Conservation (phyloP, 2,888 invertebrate species). For the Minunthozetes semirufus region DNA sequence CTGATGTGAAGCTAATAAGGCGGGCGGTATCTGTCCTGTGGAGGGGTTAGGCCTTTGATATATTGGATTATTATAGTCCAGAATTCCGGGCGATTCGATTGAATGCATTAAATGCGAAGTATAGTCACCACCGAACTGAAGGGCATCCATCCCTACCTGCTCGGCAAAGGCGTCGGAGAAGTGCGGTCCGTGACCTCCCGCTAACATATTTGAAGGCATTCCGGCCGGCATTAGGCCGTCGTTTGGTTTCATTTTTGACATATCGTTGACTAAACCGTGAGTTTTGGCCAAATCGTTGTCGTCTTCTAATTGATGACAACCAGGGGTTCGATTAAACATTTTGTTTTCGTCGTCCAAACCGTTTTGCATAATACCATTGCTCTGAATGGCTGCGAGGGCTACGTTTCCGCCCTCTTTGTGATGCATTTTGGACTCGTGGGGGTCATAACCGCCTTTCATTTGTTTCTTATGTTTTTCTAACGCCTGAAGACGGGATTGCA, state of each 20-base stretch:
- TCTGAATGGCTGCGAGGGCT: constrained; percentile 11
- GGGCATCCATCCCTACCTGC: constrained; percentile 48
- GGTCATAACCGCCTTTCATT: constrained; percentile 55
- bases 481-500: constrained; percentile 49
- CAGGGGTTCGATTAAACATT: constrained; percentile 62
- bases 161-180: constrained; percentile 48
- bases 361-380: constrained; percentile 53
- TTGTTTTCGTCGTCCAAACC: constrained; percentile 74
- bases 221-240: constrained; percentile 46
- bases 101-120: constrained; percentile 47
- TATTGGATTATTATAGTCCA: constrained; percentile 46
- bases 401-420: constrained; percentile 50
- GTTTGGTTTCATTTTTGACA: constrained; percentile 40
- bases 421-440: constrained; percentile 47
- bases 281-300: constrained; percentile 51
- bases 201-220: constrained; percentile 47
- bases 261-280: constrained; percentile 9
- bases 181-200: constrained; percentile 43
- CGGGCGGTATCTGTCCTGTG: constrained; percentile 29
- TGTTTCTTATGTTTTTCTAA: constrained; percentile 39
- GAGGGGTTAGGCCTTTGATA: constrained; percentile 4
- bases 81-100: constrained; percentile 50
- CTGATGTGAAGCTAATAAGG: constrained; percentile 31
- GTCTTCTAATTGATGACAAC: constrained; percentile 79
- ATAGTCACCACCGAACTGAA: constrained; percentile 47